Conservation (phyloP, 2,113 vertebrate species). For the Carassius gibelio region DNA sequence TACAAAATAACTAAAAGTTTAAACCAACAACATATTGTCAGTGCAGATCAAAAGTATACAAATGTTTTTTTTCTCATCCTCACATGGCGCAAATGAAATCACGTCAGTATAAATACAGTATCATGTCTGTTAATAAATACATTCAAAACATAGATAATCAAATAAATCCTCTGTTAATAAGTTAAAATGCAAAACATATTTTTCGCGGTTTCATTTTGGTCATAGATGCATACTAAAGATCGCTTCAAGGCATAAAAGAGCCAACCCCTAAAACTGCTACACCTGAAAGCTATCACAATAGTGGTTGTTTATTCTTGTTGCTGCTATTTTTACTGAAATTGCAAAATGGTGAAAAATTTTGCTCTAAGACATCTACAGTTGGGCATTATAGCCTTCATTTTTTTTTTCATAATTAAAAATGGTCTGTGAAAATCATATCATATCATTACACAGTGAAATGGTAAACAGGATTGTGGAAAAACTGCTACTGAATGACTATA, state of each 20-base stretch:
- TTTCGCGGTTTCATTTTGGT: constrained; percentile 63
- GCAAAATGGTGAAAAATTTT: background rate
- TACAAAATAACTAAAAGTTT: constrained; percentile 72
- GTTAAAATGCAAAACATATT: constrained; percentile 61
- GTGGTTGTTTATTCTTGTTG: background rate
- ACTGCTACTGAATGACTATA: background rate
- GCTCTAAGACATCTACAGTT: background rate
- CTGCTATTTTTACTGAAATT: background rate
- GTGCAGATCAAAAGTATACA: constrained; percentile 79
- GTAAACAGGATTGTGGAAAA: background rate
- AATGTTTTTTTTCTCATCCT: constrained; percentile 54
- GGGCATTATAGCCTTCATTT: background rate
- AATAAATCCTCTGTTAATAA: constrained; percentile 64
- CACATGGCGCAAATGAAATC: constrained; percentile 61
- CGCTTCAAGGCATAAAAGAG: constrained; percentile 23
- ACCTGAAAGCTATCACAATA: constrained; percentile 23
- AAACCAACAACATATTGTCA: constrained; percentile 72
- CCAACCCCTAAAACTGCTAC: constrained; percentile 24
- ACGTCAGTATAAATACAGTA: constrained; percentile 59
- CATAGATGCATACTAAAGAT: constrained; percentile 42
- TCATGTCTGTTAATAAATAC: constrained; percentile 60
- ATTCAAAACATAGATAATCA: constrained; percentile 56
- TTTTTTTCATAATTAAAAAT: background rate
- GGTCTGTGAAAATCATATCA: background rate
- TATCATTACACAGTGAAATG: constrained; percentile 35